Evolutionary conservation across 64 coral and sea anemone genomes (phyloP).

Genomic region (Actinia tenebrosa): DNA sequence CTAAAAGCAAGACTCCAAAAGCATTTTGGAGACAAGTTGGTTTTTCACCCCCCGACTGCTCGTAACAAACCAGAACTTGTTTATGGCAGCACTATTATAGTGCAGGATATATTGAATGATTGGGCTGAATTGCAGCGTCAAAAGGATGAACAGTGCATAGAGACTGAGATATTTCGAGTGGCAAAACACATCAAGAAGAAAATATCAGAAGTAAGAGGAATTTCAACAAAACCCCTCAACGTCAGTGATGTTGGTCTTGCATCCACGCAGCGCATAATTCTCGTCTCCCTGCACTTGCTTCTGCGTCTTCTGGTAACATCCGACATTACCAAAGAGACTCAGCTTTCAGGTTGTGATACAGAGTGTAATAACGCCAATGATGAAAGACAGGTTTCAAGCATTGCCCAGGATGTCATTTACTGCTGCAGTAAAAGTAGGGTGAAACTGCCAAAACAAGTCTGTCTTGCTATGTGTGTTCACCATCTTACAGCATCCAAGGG

Average conservation of each 20-base stretch:
- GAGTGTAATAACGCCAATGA: conserved; percentile 23
- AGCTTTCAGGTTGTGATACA: not conserved
- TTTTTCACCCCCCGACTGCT: conserved; percentile 17
- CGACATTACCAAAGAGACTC: conserved; percentile 8
- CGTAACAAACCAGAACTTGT: conserved; percentile 26
- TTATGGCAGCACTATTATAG: conserved; percentile 19
- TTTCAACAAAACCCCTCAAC: conserved; percentile 31
- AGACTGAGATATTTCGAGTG: not conserved
- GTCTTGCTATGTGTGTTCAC: conserved; percentile 20
- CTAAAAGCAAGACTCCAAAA: conserved; percentile 21
- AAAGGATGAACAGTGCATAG: not conserved
- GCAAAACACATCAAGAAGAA: conserved; percentile 25
- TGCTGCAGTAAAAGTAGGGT: conserved; percentile 10
- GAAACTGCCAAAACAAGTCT: conserved; percentile 37
- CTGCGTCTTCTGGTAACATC: conserved; percentile 39
- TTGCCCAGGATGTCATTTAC: conserved; percentile 37
- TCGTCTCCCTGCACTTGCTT: conserved; percentile 22
- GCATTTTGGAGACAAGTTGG: conserved; percentile 24
- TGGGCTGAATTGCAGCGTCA: not conserved
- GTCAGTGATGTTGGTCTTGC: conserved; percentile 6
- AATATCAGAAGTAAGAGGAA: conserved; percentile 30
- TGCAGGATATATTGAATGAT: conserved; percentile 17
- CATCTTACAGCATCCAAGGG: conserved; percentile 22
- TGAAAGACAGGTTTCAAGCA: conserved; percentile 29
- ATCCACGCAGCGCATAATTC: not conserved